phyloP scores from a whole-genome alignment of 2,797 vertebrate genomes.

The Australoheros facetus region DNA sequence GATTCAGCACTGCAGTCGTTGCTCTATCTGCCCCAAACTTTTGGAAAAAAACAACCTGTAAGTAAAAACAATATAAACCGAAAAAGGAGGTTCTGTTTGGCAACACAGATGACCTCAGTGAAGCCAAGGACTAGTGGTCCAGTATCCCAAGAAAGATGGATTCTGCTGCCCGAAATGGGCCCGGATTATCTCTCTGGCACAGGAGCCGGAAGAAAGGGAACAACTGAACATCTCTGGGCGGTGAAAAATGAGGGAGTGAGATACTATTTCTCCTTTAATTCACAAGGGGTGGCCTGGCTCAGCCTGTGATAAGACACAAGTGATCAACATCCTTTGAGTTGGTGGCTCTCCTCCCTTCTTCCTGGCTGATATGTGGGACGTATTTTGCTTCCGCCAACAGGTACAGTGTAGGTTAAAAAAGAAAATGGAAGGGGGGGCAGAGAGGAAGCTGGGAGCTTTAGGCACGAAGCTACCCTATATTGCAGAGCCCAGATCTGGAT shows the following conservation, averaged over 20 bases:
- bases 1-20: not conserved
- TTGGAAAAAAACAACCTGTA: not conserved
- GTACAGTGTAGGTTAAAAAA: constrained; percentile 47
- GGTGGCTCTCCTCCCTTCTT: constrained; percentile 38
- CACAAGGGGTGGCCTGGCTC: constrained; percentile 82
- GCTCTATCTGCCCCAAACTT: not conserved
- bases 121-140: constrained; percentile 81
- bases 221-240: constrained; percentile 71
- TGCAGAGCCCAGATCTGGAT: constrained; percentile 64
- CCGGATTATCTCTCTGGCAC: constrained; percentile 83
- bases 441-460: constrained; percentile 45
- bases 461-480: constrained; percentile 44
- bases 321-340: constrained; percentile 83
- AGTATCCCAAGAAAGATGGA: constrained; percentile 81
- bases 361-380: constrained; percentile 61
- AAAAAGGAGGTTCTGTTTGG: constrained; percentile 11
- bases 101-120: constrained; percentile 73
- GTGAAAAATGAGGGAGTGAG: constrained; percentile 83
- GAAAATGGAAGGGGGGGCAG: constrained; percentile 25
- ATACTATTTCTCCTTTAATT: constrained; percentile 87
- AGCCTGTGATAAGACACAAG: constrained; percentile 81
- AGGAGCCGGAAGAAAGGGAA: constrained; percentile 79
- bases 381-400: constrained; percentile 61
- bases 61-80: constrained; percentile 17
- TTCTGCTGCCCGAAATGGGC: constrained; percentile 72